Evolutionary conservation across 2,888 invertebrate genomes (phyloP), one percentile per base, ranked within the genome.

Genomic region (Drosophila gaucha): DNA sequence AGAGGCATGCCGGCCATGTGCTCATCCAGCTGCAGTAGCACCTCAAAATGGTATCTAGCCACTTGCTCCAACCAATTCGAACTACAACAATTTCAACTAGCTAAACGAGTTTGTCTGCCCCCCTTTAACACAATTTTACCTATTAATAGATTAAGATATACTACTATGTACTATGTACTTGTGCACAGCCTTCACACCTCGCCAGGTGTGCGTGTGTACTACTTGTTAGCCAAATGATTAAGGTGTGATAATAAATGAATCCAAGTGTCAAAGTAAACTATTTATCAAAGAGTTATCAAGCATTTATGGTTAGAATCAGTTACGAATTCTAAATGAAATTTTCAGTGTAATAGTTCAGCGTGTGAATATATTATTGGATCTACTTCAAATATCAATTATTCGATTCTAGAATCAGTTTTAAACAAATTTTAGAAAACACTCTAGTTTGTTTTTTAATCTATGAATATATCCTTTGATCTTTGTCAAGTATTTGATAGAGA

Each of bases 241-340:
- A 60, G 59, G 79, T 82, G 83, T 80, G 80, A 85, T 85, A 82
- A 68, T 85, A 76, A 76, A 80, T 47, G 41, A 73, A 73, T 49
- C 46, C 35, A 55, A 58, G 39, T 71, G 33, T 52, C 52, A 49
- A 39, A 43, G 22, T 31, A 12, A 24, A 36, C 22, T 8, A 30
- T 20, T 28, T 39, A 18, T 4, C 3, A 24, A 41, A 5, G 24
- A 5, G 24, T 41, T 14, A 5, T 24, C 1, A 24, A 41, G n/a
- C 14, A 2, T 8, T 22, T 4, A 5, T 1, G 2, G 6, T 2
- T 8, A 14, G 6, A n/a, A 18, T 5, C n/a, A 50, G 9, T 24
- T 10, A 16, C 20, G 14, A 16, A 16, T 36, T 16, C 18, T 18
- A 18, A 18, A 8, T 10, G 14, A 14, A 10, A 9, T 20, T 22